Percentiles rank a stretch among this genome's conserved stretches.
Conservation (phyloP, 1,140 invertebrate genomes). For the Lethocerus indicus region DNA sequence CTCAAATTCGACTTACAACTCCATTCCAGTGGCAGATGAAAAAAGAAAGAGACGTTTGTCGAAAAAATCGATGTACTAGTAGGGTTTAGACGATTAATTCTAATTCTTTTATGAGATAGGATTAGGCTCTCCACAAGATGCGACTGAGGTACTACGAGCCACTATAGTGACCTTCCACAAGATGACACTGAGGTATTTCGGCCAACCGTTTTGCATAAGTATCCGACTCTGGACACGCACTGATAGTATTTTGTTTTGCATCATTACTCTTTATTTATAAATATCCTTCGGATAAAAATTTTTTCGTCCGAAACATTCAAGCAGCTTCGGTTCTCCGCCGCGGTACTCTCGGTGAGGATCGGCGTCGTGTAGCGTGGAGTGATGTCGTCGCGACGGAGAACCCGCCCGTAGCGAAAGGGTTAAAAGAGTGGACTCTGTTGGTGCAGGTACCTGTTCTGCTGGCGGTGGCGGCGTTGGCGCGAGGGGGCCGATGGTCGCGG, state of each 20-base stretch:
- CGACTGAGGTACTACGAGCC: too few relatives aligned
- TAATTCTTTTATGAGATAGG: too few relatives aligned
- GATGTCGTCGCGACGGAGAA: not conserved
- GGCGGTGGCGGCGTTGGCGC: slow-evolving; percentile 18
- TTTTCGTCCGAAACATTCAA: not conserved
- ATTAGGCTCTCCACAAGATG: too few relatives aligned
- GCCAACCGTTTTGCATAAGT: too few relatives aligned
- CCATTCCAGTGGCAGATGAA: too few relatives aligned
- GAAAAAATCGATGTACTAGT: too few relatives aligned
- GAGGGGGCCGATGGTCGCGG: slow-evolving; percentile 2
- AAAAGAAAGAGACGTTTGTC: too few relatives aligned
- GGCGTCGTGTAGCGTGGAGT: not conserved
- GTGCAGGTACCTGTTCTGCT: slow-evolving; percentile 58
- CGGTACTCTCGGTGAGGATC: not conserved
- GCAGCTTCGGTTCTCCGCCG: not conserved
- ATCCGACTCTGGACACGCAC: too few relatives aligned
- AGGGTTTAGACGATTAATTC: too few relatives aligned
- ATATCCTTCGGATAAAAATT: not conserved
- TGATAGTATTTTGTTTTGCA: not conserved
- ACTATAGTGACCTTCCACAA: too few relatives aligned
- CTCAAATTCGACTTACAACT: too few relatives aligned
- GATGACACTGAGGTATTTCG: too few relatives aligned
- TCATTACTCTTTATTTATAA: not conserved
- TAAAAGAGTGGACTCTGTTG: slow-evolving; percentile 26
- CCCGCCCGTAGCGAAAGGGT: slow-evolving; percentile 20